phyloP scores from a whole-genome alignment of 2,888 invertebrate species.

The Netelia virgata region DNA sequence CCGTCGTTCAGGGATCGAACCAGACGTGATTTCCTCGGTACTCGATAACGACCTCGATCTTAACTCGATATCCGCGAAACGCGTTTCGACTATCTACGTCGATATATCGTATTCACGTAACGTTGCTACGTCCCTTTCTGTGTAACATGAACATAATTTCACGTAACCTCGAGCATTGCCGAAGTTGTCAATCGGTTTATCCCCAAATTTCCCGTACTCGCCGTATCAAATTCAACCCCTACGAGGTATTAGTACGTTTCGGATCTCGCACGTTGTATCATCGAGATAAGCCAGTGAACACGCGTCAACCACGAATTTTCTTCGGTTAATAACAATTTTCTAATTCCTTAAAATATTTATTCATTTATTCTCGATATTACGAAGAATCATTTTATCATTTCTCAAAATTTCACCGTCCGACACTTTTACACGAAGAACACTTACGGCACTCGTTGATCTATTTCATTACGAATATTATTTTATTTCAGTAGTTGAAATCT shows the following conservation, averaged over 20 bases:
- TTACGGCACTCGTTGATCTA: constrained; percentile 27
- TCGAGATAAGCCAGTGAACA: no score
- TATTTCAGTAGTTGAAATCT: constrained; percentile 30
- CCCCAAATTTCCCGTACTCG: constrained; percentile 25
- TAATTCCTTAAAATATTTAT: constrained; percentile 2
- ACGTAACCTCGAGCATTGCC: constrained; percentile 17
- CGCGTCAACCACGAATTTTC: no score
- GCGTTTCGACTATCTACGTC: constrained; percentile 28
- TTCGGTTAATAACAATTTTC: background rate
- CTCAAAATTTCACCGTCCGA: background rate
- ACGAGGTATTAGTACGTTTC: background rate
- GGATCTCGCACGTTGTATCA: constrained; percentile 16
- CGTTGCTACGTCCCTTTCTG: background rate
- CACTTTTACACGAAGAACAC: constrained; percentile 15
- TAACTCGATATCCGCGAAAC: constrained; percentile 66
- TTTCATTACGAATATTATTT: background rate
- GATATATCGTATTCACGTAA: constrained; percentile 1
- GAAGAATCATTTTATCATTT: background rate
- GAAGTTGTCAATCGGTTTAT: constrained; percentile 37
- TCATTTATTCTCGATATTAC: background rate
- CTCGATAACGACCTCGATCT: constrained; percentile 66
- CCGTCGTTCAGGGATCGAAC: constrained; percentile 65
- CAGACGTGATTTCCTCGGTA: constrained; percentile 62
- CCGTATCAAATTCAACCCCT: no score
- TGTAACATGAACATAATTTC: background rate